These are phyloP conservation scores for Drosophila tristis DNA, from an alignment of 1,140 invertebrate genomes.

Conservation along the genomic window DNA sequence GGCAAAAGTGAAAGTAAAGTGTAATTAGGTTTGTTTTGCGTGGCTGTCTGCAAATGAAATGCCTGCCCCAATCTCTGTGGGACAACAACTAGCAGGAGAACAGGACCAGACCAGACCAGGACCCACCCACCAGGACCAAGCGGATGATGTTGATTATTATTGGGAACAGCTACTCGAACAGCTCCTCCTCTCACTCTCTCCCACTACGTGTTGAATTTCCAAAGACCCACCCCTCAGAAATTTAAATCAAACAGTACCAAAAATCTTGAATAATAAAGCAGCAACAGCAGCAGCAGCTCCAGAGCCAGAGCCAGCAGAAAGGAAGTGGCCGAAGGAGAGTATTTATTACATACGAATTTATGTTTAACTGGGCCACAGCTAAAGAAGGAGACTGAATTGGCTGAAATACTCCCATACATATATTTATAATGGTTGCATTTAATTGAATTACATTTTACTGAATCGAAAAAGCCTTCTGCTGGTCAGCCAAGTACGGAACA, in stretches of 20 bases:
- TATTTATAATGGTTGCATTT: too few species aligned
- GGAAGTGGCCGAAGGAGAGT: too few species aligned
- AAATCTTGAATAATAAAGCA: constrained; percentile 22
- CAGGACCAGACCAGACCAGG: neutral
- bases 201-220: too few species aligned
- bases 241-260: constrained; percentile 12
- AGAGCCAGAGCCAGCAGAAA: neutral
- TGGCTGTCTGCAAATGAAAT: constrained; percentile 77
- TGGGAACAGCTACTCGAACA: too few species aligned
- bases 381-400: too few species aligned
- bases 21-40: constrained; percentile 79
- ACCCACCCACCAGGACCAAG: constrained; percentile 12
- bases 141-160: constrained; percentile 15
- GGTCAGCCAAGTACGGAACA: too few species aligned
- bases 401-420: too few species aligned
- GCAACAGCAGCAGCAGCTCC: neutral
- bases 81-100: neutral
- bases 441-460: too few species aligned
- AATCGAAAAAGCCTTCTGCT: too few species aligned
- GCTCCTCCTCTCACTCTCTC: too few species aligned
- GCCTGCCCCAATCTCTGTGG: constrained; percentile 21
- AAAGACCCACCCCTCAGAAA: neutral
- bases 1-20: constrained; percentile 74
- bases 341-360: too few species aligned
- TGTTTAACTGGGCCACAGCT: too few species aligned